phyloP scores from a whole-genome alignment of 2,888 invertebrate genomes.

The Polyommatus iphigenia region DNA sequence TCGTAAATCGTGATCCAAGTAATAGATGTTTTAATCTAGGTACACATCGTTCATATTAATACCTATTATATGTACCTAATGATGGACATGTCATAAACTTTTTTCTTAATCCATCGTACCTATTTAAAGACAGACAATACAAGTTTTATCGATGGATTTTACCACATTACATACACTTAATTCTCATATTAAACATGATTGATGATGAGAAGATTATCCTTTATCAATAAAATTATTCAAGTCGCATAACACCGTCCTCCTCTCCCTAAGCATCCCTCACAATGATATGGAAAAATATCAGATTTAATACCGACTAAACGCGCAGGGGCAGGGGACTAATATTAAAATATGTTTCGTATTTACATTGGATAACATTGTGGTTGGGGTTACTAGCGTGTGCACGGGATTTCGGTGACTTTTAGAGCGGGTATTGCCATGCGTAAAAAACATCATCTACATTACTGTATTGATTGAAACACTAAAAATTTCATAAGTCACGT shows the following conservation, averaged over 20 bases:
- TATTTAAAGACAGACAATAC: too few relatives aligned
- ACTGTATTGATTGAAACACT: too few relatives aligned
- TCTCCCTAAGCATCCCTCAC: conserved; percentile 46
- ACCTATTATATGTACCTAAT: too few relatives aligned
- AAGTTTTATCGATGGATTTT: too few relatives aligned
- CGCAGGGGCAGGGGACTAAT: conserved; percentile 43
- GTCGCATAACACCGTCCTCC: conserved; percentile 45
- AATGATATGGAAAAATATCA: conserved; percentile 77
- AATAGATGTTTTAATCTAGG: too few relatives aligned
- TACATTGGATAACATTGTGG: background rate
- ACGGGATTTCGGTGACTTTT: background rate
- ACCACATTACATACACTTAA: too few relatives aligned
- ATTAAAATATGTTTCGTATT: conserved; percentile 62
- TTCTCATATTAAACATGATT: too few relatives aligned
- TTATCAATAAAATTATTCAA: conserved; percentile 20
- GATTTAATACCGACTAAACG: conserved; percentile 70
- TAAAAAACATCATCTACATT: background rate
- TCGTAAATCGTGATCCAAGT: too few relatives aligned
- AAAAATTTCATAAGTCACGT: too few relatives aligned
- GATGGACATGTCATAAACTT: too few relatives aligned
- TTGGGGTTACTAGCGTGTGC: conserved; percentile 10
- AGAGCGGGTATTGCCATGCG: background rate
- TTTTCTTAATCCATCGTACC: too few relatives aligned
- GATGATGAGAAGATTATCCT: background rate
- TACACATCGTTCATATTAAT: too few relatives aligned